Percentiles rank a stretch among this genome's conserved stretches.
Evolutionary conservation across 2,888 invertebrate species (phyloP).

Genomic region (Lepetodrilus schrolli): DNA sequence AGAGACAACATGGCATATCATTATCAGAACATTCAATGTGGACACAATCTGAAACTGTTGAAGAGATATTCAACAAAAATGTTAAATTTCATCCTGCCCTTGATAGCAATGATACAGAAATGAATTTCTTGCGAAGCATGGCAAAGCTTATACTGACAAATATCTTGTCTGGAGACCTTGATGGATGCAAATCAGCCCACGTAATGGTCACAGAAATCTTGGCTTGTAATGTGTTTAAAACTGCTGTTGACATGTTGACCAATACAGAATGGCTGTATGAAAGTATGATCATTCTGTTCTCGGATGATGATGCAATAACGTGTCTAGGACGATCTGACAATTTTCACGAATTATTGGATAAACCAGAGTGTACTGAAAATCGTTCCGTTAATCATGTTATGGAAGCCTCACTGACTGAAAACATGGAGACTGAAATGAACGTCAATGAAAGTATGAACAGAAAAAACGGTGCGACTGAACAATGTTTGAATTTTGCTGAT

Average conservation of each 20-base stretch:
- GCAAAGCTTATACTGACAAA: constrained; percentile 27
- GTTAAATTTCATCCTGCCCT: constrained; percentile 47
- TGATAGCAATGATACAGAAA: constrained; percentile 41
- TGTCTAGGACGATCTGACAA: neutral
- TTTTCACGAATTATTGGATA: neutral
- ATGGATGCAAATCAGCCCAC: constrained; percentile 34
- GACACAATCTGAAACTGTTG: constrained; percentile 33
- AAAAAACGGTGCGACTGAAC: neutral
- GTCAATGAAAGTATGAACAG: neutral
- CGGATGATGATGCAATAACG: constrained; percentile 44
- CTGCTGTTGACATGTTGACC: constrained; percentile 51
- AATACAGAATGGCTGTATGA: constrained; percentile 62
- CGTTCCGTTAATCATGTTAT: neutral
- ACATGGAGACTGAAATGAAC: neutral
- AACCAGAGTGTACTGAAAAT: neutral
- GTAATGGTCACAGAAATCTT: constrained; percentile 52
- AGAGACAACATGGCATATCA: neutral
- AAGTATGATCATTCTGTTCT: constrained; percentile 54
- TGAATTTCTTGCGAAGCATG: constrained; percentile 39
- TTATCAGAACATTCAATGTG: neutral
- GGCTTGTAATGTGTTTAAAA: constrained; percentile 54
- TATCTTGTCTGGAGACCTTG: constrained; percentile 42
- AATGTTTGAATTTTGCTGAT: neutral
- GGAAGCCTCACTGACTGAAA: neutral
- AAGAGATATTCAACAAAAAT: constrained; percentile 47